A percentile compares a stretch with the other conserved stretches of the same genome.
Conservation (phyloP, 2,113 vertebrate species). For the Leiothrix lutea region DNA sequence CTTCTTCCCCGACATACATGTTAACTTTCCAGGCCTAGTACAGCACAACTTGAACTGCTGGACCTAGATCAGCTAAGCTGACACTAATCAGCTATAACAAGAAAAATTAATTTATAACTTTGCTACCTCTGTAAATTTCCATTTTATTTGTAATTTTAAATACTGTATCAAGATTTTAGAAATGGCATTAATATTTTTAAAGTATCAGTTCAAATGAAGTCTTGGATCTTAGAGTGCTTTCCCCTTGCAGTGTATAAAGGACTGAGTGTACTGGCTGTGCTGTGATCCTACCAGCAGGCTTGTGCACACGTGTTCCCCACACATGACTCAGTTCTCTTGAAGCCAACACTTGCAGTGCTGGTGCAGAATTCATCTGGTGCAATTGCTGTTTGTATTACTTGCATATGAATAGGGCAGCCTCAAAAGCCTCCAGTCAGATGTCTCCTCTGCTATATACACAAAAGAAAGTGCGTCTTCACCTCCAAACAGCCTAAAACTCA, state of each 20-base stretch:
- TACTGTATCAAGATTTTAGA: not conserved
- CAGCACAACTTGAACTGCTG: not conserved
- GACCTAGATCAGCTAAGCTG: not conserved
- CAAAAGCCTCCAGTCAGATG: not conserved
- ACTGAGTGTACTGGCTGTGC: not conserved
- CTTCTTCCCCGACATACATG: not conserved
- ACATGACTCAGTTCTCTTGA: not conserved
- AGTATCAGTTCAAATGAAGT: not conserved
- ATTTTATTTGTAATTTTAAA: not conserved
- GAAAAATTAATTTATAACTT: not conserved
- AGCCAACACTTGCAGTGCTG: not conserved
- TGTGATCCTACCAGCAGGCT: not conserved
- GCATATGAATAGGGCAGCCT: not conserved
- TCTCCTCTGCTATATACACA: not conserved
- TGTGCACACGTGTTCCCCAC: accelerated
- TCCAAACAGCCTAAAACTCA: not conserved
- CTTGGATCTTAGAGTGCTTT: not conserved
- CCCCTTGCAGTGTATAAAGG: not conserved
- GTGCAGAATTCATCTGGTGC: not conserved
- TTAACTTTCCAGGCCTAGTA: not conserved
- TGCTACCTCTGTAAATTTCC: not conserved
- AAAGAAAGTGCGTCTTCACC: not conserved
- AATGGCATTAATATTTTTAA: not conserved
- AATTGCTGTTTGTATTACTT: not conserved
- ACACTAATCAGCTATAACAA: not conserved